Evolutionary conservation across 2,797 vertebrate genomes (phyloP).

Genomic region (Rhabdomys pumilio): DNA sequence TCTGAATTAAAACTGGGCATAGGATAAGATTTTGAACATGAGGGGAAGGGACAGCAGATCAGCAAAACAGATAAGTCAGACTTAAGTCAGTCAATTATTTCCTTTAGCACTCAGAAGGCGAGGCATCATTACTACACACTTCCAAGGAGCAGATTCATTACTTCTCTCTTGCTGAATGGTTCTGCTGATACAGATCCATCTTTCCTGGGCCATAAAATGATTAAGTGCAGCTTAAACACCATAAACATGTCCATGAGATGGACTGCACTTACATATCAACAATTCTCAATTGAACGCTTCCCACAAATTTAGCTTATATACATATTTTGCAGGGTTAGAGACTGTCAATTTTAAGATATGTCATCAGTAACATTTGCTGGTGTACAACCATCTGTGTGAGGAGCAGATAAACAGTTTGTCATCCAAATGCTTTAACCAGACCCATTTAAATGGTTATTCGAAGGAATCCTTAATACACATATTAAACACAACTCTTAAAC

Average conservation of each 20-base stretch:
- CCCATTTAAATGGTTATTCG: conserved; percentile 20
- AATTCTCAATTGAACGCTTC: conserved; percentile 64
- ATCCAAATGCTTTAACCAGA: not conserved
- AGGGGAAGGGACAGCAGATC: not conserved
- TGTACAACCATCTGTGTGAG: not conserved
- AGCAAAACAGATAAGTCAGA: not conserved
- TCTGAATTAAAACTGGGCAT: conserved; percentile 14
- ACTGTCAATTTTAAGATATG: conserved; percentile 37
- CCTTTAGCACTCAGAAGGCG: conserved; percentile 1
- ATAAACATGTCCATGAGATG: conserved; percentile 70
- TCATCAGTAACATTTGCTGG: conserved; percentile 45
- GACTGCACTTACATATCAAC: conserved; percentile 70
- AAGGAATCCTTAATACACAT: not conserved
- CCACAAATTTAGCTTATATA: conserved; percentile 67
- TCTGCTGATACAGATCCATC: conserved; percentile 63
- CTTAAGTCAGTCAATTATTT: conserved; percentile 51
- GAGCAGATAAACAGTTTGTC: conserved; percentile 45
- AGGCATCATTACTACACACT: not conserved
- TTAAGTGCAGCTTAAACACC: conserved; percentile 66
- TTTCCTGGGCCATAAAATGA: conserved; percentile 60
- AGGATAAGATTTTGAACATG: not conserved
- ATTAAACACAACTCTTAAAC: not conserved
- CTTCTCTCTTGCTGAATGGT: conserved; percentile 55
- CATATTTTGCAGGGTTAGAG: conserved; percentile 59
- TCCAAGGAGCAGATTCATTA: conserved; percentile 60